Base-by-base conservation (phyloP, 2,113 vertebrate genomes). In the Taxidea taxus region DNA sequence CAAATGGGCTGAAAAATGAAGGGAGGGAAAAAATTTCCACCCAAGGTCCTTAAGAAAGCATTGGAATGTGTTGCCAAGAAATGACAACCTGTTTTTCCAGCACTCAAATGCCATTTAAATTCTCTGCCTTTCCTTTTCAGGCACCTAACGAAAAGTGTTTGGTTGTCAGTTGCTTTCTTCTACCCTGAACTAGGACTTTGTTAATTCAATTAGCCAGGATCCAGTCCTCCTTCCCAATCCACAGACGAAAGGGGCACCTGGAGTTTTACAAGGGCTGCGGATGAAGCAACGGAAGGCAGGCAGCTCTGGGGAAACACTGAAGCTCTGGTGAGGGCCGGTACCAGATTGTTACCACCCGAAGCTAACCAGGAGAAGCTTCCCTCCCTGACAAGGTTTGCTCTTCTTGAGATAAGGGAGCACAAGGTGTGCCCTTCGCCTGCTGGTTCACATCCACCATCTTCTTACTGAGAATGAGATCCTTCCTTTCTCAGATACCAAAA, bases 41-140 rank as follows among this genome's bases (percentile, higher is more conserved):
- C 62, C 62, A 47, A 62, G 1, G 0, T 77, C 51, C 62, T 87
- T 87, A 90, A 89, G 66, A 83, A 94, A 92, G 49, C 60, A 87
- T 37, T 60, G 47, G 12, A 78, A 62, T 56, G 29, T 37, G 25
- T 44, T 62, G 70, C 83, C 90, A 91, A 97, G 74, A 91, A 77
- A 82, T 72, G 70, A 68, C 62, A 66, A 90, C n/a, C 90, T 86
- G 51, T 58, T 90, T 91, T 94, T 72, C 80, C 91, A 92, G 13
- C 23, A 72, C 27, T 90, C 87, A 47, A 74, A 91, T 44, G 27
- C 56, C 62, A 68, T 74, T 49, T 37, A 31, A 95, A 82, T 37
- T 42, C n/a, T 29, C 54, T 51, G 31, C 47, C 37, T 86, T 75
- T 64, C 56, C 47, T 74, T 90, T 87, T 68, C 72, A 88, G 81